Percentiles rank a stretch among this genome's conserved stretches.
Conservation (phyloP, 2,113 vertebrate species). For the Empidonax traillii region DNA sequence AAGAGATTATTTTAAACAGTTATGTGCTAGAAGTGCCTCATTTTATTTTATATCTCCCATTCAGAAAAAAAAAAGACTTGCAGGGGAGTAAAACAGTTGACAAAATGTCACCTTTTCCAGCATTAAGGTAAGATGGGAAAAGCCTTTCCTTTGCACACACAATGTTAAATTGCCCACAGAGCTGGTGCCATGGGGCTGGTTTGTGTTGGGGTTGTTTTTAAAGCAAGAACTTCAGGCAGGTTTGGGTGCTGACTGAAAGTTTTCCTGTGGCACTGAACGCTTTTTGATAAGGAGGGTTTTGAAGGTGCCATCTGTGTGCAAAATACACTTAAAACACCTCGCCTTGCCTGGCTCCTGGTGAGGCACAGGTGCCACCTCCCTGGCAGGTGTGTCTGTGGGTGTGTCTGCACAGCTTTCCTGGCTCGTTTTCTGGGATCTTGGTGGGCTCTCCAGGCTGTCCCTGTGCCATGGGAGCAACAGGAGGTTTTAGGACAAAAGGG, state of each 20-base stretch:
- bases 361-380: neutral
- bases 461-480: neutral
- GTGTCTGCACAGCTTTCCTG: neutral
- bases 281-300: neutral
- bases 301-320: accelerated
- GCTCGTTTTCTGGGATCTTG: accelerated
- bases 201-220: neutral
- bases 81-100: neutral
- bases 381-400: neutral
- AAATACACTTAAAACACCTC: neutral
- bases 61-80: neutral
- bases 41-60: constrained; percentile 26
- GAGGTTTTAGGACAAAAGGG: neutral
- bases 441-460: neutral
- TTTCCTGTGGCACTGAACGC: accelerated
- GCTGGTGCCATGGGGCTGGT: neutral
- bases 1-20: neutral
- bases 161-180: neutral
- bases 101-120: neutral
- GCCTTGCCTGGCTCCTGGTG: neutral
- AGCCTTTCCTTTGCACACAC: neutral
- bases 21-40: neutral
- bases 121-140: neutral
- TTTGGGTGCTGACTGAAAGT: neutral
- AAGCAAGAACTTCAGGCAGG: neutral